Evolutionary conservation across 2,797 vertebrate genomes (phyloP).

Genomic region (Phataginus tetradactyla): DNA sequence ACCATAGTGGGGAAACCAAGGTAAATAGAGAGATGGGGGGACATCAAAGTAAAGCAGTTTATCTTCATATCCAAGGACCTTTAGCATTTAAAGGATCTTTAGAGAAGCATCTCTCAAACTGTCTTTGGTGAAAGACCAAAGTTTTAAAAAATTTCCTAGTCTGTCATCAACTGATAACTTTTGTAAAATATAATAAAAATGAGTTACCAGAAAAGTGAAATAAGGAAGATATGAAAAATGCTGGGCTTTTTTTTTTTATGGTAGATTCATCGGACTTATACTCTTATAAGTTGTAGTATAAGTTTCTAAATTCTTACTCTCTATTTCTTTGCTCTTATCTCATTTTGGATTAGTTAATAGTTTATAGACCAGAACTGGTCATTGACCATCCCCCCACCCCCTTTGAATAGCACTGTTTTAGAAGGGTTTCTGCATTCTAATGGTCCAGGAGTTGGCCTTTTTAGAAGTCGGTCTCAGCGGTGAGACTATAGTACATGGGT

Average conservation of each 20-base stretch:
- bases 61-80: conserved; percentile 25
- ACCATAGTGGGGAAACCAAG: neutral
- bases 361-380: neutral
- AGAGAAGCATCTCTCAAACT: conserved; percentile 42
- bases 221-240: neutral
- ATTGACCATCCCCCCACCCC: neutral
- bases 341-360: neutral
- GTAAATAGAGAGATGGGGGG: neutral
- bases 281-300: neutral
- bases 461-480: conserved; percentile 3
- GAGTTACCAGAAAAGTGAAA: conserved; percentile 44
- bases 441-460: neutral
- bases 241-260: neutral
- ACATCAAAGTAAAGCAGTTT: conserved; percentile 58
- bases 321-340: conserved; percentile 31
- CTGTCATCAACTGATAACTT: conserved; percentile 21
- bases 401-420: neutral
- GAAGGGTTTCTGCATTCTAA: neutral
- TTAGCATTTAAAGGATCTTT: conserved; percentile 12
- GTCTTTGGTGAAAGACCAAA: conserved; percentile 30
- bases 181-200: conserved; percentile 48
- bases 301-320: neutral
- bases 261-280: conserved; percentile 16
- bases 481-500: neutral
- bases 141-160: neutral